Conservation (phyloP, 2,113 vertebrate species). For the Nerophis ophidion region DNA sequence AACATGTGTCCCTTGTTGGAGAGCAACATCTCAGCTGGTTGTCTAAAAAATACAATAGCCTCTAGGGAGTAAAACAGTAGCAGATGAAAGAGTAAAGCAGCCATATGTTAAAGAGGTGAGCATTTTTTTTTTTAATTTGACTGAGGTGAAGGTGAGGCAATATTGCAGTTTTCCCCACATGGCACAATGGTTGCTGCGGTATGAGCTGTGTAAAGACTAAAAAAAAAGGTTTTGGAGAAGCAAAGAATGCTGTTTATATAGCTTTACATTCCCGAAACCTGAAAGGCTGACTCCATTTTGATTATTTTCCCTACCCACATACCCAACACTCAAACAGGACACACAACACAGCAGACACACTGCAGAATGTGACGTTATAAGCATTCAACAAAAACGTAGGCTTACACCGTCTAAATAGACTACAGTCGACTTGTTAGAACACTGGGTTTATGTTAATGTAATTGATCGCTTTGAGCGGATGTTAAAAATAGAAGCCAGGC, state of each 20-base stretch:
- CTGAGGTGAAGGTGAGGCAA: constrained; percentile 15
- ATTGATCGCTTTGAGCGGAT: background rate
- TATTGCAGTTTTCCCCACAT: constrained; percentile 22
- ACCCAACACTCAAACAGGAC: constrained; percentile 34
- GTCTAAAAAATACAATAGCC: constrained; percentile 25
- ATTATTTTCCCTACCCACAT: constrained; percentile 53
- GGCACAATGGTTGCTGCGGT: constrained; percentile 38
- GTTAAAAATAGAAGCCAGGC: constrained; percentile 9
- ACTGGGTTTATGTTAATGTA: constrained; percentile 9
- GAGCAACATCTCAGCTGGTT: constrained; percentile 19
- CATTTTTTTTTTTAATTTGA: background rate
- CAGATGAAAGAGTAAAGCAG: constrained; percentile 12
- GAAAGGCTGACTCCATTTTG: constrained; percentile 50
- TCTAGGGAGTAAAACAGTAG: constrained; percentile 24
- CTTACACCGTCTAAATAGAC: constrained; percentile 2
- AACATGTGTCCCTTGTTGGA: constrained; percentile 26
- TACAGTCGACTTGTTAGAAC: constrained; percentile 1
- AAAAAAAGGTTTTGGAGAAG: constrained; percentile 14
- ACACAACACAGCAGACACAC: constrained; percentile 28
- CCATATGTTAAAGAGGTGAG: constrained; percentile 2
- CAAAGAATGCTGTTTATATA: constrained; percentile 2
- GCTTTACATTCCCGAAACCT: background rate
- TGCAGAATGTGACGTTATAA: constrained; percentile 7
- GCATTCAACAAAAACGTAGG: constrained; percentile 10
- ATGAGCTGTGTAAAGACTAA: constrained; percentile 27